These are phyloP conservation scores for Clarias laeviceps DNA, from an alignment of 2,797 vertebrate genomes.

Conservation along the genomic window DNA sequence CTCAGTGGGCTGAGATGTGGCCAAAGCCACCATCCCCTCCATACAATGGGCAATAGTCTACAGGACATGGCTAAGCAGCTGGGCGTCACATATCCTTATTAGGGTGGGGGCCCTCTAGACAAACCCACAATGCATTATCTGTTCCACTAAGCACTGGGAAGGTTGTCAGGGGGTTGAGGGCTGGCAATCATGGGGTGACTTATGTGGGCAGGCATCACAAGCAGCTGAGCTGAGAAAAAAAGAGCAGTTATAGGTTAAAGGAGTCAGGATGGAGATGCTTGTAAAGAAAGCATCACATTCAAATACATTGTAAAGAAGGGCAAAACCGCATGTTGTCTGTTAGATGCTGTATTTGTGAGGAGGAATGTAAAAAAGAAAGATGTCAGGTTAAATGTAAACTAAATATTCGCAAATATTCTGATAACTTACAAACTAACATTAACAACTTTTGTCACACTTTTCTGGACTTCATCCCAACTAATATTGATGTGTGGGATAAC, in stretches of 20 bases:
- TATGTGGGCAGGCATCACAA: slow-evolving; percentile 62
- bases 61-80: slow-evolving; percentile 80
- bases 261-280: slow-evolving; percentile 22
- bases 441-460: neutral
- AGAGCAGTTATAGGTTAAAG: slow-evolving; percentile 52
- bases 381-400: neutral
- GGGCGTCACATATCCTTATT: slow-evolving; percentile 77
- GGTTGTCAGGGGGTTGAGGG: slow-evolving; percentile 69
- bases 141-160: slow-evolving; percentile 69
- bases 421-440: neutral
- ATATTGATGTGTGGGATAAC: slow-evolving; percentile 47
- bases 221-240: slow-evolving; percentile 64
- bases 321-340: slow-evolving; percentile 13
- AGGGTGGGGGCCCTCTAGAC: slow-evolving; percentile 72
- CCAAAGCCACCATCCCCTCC: slow-evolving; percentile 72
- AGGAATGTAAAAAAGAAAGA: slow-evolving; percentile 30
- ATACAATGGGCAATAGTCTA: slow-evolving; percentile 79
- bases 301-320: slow-evolving; percentile 11
- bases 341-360: slow-evolving; percentile 59
- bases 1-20: slow-evolving; percentile 76
- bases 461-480: slow-evolving; percentile 56
- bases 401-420: neutral
- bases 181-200: slow-evolving; percentile 77
- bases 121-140: slow-evolving; percentile 79
- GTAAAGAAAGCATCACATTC: slow-evolving; percentile 28